Percentiles rank a stretch among this genome's conserved stretches.
Evolutionary conservation across 1,140 invertebrate species (phyloP).

Genomic region (Acromyrmex charruanus): DNA sequence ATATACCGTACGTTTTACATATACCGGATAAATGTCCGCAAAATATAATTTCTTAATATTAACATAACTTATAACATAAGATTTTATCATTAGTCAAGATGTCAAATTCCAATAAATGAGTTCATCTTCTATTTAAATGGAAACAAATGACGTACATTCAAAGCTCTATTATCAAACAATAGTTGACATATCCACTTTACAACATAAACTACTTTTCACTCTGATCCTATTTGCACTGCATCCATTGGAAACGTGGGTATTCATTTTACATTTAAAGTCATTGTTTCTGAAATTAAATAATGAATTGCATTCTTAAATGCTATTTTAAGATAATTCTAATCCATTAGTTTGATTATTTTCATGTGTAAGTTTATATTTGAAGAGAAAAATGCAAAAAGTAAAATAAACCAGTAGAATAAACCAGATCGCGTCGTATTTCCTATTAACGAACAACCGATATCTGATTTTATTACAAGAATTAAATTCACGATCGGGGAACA

Average conservation of each 20-base stretch:
- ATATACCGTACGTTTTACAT: neutral
- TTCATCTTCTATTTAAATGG: slow-evolving; percentile 24
- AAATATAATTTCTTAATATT: slow-evolving; percentile 12
- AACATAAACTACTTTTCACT: slow-evolving; percentile 64
- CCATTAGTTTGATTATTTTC: neutral
- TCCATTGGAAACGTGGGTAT: slow-evolving; percentile 43
- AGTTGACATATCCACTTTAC: slow-evolving; percentile 37
- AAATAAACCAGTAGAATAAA: neutral
- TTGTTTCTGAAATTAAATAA: neutral
- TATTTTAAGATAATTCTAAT: neutral
- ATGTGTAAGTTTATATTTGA: neutral
- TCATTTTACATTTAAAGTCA: slow-evolving; percentile 66
- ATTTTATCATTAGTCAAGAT: slow-evolving; percentile 15
- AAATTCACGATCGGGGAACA: neutral
- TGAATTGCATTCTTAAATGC: neutral
- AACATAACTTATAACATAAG: neutral
- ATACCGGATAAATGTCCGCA: neutral
- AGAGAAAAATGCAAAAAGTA: neutral
- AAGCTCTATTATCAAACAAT: slow-evolving; percentile 41
- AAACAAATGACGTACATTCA: slow-evolving; percentile 18
- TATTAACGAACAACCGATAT: neutral
- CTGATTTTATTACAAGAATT: neutral
- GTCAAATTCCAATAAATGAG: slow-evolving; percentile 31
- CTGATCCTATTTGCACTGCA: slow-evolving; percentile 63
- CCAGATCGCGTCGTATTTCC: neutral